phyloP scores from a whole-genome alignment of 2,797 vertebrate species.

The Arnoldichthys spilopterus region DNA sequence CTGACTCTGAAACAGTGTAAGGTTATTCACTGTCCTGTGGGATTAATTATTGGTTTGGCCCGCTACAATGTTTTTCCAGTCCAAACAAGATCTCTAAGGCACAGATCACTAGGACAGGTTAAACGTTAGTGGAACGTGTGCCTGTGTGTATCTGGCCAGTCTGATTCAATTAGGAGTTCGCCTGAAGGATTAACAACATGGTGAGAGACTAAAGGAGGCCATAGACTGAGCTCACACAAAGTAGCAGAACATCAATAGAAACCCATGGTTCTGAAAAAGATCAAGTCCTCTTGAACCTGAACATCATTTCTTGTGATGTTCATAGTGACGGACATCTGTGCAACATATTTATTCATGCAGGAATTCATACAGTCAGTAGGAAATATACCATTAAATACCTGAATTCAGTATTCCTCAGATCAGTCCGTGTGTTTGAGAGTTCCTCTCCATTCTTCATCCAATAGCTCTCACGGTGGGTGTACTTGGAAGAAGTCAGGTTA shows the following conservation, averaged over 20 bases:
- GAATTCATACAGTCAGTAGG: not conserved
- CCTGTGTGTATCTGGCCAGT: conserved; percentile 17
- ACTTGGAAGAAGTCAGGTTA: conserved; percentile 87
- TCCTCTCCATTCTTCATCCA: conserved; percentile 96
- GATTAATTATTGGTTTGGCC: not conserved
- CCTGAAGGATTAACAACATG: not conserved
- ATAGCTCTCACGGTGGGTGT: conserved; percentile 75
- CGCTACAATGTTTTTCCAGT: not conserved
- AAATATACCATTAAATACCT: conserved; percentile 69
- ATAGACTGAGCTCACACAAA: not conserved
- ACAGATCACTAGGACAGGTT: conserved; percentile 26
- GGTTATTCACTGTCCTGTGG: not conserved
- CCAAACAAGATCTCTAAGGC: not conserved
- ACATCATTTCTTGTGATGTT: not conserved
- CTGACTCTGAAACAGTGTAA: not conserved
- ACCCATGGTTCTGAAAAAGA: not conserved
- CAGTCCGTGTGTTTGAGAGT: conserved; percentile 76
- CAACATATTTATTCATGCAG: not conserved
- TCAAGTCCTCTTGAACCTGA: not conserved
- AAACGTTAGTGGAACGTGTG: conserved; percentile 11
- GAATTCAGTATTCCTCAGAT: conserved; percentile 80
- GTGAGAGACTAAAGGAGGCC: not conserved
- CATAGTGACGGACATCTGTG: not conserved
- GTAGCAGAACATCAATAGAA: not conserved
- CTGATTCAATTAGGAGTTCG: conserved; percentile 30